These are phyloP conservation scores for Scatophagus argus DNA, from an alignment of 2,113 vertebrate genomes.

Conservation along the genomic window DNA sequence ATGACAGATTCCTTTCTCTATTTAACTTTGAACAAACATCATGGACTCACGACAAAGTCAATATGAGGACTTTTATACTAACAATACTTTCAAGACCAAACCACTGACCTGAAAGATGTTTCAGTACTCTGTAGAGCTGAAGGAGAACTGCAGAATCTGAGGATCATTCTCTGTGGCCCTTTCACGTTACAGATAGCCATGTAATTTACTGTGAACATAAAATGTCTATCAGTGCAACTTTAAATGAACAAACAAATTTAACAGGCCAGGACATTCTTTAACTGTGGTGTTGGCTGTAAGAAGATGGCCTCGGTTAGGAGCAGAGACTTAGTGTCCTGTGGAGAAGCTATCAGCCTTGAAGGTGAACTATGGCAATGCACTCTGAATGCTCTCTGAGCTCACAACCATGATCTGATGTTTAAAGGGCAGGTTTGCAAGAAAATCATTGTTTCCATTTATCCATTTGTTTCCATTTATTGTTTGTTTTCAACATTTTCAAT, in stretches of 20 bases:
- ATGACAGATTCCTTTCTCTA: background rate
- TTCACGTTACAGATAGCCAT: background rate
- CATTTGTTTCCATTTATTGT: no score
- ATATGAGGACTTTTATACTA: background rate
- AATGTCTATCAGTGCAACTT: background rate
- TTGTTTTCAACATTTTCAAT: background rate
- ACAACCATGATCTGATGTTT: constrained; percentile 10
- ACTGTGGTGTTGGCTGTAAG: background rate
- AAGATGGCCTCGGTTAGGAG: background rate
- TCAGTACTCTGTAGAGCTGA: no score
- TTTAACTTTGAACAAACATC: background rate
- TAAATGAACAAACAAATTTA: background rate
- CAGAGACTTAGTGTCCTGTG: constrained; percentile 16
- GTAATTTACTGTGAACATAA: background rate
- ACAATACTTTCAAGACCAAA: background rate
- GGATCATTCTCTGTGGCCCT: background rate
- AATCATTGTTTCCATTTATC: background rate
- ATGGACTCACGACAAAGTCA: background rate
- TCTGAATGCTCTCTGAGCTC: constrained; percentile 19
- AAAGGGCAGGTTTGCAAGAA: constrained; percentile 4
- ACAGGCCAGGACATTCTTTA: background rate
- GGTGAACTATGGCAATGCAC: constrained; percentile 44
- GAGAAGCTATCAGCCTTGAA: constrained; percentile 24
- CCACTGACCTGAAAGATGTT: background rate
- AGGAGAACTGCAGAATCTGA: no score